Percentiles rank a stretch among this genome's conserved stretches.
Conservation (phyloP, 1,140 invertebrate species). For the Tetraneura akinire region DNA sequence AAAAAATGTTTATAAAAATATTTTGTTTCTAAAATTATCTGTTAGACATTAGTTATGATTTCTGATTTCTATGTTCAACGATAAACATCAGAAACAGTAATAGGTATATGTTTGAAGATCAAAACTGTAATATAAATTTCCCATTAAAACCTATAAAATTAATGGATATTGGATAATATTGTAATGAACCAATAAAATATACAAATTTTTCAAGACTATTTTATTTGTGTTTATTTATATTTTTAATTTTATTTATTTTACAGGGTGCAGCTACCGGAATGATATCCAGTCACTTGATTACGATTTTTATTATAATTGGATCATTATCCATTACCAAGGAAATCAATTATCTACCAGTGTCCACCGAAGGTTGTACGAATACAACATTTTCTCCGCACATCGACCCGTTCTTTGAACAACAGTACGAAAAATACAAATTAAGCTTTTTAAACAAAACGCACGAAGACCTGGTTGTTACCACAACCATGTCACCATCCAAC, state of each 20-base stretch:
- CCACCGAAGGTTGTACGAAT: constrained; percentile 67
- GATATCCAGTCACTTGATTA: constrained; percentile 67
- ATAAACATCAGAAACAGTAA: too few relatives aligned
- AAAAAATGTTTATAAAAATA: too few relatives aligned
- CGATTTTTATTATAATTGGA: constrained; percentile 70
- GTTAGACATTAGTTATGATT: too few relatives aligned
- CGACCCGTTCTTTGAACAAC: constrained; percentile 41
- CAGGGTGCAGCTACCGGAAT: constrained; percentile 70
- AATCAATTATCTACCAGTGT: constrained; percentile 62
- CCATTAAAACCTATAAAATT: too few relatives aligned
- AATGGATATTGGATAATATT: too few relatives aligned
- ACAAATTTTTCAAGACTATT: neutral
- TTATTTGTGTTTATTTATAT: neutral
- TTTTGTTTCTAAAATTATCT: too few relatives aligned
- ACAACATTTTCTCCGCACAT: constrained; percentile 66
- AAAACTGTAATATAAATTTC: too few relatives aligned
- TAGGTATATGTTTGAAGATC: too few relatives aligned
- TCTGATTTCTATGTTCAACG: too few relatives aligned
- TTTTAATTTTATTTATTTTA: constrained; percentile 52
- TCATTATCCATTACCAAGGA: constrained; percentile 62
- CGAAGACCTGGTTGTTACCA: neutral
- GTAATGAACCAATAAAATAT: too few relatives aligned
- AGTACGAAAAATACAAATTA: constrained; percentile 11
- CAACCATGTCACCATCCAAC: neutral
- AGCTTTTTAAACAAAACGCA: neutral